A percentile compares a stretch with the other conserved stretches of the same genome.
Evolutionary conservation across 2,113 vertebrate genomes (phyloP).

Genomic region (Equus przewalskii): DNA sequence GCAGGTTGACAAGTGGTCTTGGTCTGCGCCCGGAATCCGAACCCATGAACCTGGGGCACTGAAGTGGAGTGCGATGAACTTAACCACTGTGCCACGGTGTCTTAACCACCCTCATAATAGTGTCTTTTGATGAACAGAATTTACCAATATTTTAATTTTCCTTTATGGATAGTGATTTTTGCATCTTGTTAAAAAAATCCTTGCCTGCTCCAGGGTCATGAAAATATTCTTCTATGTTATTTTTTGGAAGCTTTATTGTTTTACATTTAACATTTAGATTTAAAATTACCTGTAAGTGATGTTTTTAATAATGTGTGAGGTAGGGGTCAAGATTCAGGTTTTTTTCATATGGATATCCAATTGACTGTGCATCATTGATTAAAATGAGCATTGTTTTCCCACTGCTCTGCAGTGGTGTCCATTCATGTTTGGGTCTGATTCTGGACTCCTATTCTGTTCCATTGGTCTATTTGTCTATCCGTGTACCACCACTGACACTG

Average conservation of each 20-base stretch:
- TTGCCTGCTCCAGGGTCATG: neutral
- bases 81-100: no score
- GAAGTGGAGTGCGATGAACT: no score
- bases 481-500: neutral
- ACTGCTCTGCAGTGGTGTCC: no score
- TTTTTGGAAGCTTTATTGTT: neutral
- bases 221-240: neutral
- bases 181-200: neutral
- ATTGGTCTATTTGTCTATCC: neutral
- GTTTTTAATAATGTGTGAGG: neutral
- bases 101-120: neutral
- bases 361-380: neutral
- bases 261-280: neutral
- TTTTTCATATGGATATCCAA: neutral
- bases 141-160: neutral
- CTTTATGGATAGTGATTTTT: neutral
- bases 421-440: neutral
- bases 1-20: no score
- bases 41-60: no score
- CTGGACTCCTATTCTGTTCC: neutral
- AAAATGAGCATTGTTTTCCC: neutral
- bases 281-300: neutral
- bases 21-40: no score
- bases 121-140: neutral
- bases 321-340: neutral